Evolutionary conservation across 2,888 invertebrate genomes (phyloP).

Genomic region (Pediacus dermestoides): DNA sequence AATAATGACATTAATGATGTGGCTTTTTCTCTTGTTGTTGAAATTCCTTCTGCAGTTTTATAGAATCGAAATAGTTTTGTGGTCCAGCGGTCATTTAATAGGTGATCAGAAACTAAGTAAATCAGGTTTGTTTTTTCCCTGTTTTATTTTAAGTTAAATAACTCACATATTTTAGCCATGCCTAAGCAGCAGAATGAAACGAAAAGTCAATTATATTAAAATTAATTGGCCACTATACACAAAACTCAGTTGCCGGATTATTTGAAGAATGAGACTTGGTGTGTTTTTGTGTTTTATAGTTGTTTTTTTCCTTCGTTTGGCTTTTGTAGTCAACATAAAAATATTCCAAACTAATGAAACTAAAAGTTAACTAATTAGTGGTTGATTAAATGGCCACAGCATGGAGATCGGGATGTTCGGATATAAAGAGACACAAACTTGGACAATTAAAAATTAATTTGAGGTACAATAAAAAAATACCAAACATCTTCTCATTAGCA

Average conservation of each 20-base stretch:
- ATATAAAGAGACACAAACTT: too few relatives aligned
- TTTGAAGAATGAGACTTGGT: constrained; percentile 28
- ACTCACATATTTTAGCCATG: constrained; percentile 25
- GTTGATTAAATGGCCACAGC: constrained; percentile 1
- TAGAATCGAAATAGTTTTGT: too few relatives aligned
- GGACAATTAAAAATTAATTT: too few relatives aligned
- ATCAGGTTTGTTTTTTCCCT: constrained; percentile 1
- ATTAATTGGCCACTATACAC: constrained; percentile 43
- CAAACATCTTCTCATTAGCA: too few relatives aligned
- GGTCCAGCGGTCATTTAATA: constrained; percentile 1
- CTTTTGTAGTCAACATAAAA: constrained; percentile 1
- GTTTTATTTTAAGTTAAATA: constrained; percentile 17
- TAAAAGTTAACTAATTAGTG: constrained; percentile 6
- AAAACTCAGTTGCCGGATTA: constrained; percentile 33
- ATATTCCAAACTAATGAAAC: constrained; percentile 3
- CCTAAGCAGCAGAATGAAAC: constrained; percentile 26
- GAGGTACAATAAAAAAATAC: too few relatives aligned
- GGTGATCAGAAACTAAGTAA: constrained; percentile 3
- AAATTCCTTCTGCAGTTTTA: too few relatives aligned
- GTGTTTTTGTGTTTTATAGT: neutral
- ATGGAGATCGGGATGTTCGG: too few relatives aligned
- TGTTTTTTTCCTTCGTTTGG: constrained; percentile 1
- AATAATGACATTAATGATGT: too few relatives aligned
- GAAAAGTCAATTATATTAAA: constrained; percentile 45
- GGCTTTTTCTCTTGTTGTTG: too few relatives aligned